Base-by-base conservation (phyloP, 1,140 invertebrate genomes). In the Hycleus phaleratus region DNA sequence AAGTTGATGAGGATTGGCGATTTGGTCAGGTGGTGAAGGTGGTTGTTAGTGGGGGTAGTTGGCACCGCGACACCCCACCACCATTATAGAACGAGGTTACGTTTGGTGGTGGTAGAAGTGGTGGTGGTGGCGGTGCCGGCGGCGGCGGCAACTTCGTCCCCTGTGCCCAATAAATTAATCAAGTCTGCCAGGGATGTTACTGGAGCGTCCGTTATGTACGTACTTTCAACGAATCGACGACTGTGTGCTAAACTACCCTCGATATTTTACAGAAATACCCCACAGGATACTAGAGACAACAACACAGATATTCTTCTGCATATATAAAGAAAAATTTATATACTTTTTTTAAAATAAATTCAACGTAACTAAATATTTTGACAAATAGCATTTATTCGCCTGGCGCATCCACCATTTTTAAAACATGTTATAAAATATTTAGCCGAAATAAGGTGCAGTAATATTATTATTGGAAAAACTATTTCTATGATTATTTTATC, bases 111-210 rank as follows among this genome's bases (percentile, higher is more conserved):
- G 32, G 7, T 7, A 7, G 32, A 5, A 7, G 32, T 32, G 32
- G 32, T 32, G 32, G 32, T 32, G 32, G 32, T 32, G 32, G 32
- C 3, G 32, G 32, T 2, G 32, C 0, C 49, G 45, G 39, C 60
- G 32, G 32, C 32, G 32, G 32, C 32, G 60, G 58, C 57, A 47
- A 47, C 47, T 49, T 49, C 43, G 48, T 49, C 60, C 60, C 60
- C 47, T 49, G 60, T 56, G 60, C 44, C 60, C 60, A 62, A 62
- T 62, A 62, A 62, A 62, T 62, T 62, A 62, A 62, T 62, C 60
- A 62, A 49, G 40, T 52, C 51, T 62, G 60, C 60, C 60, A 62
- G 60, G 44, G 50, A 48, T 51, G 49, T 40, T 51, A 45, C 49
- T 45, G 46, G 44, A 51, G 45, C 49, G 49, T 45, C 57, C 50